Evolutionary conservation across 2,113 vertebrate species (phyloP).

Genomic region (Solea senegalensis): DNA sequence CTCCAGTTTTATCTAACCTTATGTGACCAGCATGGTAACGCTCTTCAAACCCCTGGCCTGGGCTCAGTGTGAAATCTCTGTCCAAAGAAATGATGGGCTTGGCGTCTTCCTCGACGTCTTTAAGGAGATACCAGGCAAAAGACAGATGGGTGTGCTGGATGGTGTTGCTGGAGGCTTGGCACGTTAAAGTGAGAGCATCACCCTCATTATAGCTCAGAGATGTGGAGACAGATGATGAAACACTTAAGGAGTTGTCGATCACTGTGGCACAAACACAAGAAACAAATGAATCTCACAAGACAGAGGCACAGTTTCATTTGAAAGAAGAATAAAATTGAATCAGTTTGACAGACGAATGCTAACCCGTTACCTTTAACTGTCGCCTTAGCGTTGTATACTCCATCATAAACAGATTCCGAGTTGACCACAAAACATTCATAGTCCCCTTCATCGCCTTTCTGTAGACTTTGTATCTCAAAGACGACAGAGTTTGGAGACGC

Average conservation of each 20-base stretch:
- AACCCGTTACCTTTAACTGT: constrained; percentile 81
- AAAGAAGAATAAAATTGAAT: neutral
- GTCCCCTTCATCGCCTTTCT: constrained; percentile 78
- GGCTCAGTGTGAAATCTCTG: constrained; percentile 82
- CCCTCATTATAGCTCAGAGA: constrained; percentile 75
- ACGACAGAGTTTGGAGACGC: constrained; percentile 64
- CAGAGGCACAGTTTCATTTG: neutral
- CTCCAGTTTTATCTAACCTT: constrained; percentile 82
- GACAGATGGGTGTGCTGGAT: constrained; percentile 91
- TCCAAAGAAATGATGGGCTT: constrained; percentile 84
- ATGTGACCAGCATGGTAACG: constrained; percentile 80
- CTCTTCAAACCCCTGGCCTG: constrained; percentile 78
- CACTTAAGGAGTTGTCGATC: constrained; percentile 86
- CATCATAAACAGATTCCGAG: constrained; percentile 58
- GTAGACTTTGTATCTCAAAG: constrained; percentile 77
- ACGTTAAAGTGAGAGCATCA: constrained; percentile 80
- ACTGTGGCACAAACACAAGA: constrained; percentile 74
- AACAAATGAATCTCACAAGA: constrained; percentile 6
- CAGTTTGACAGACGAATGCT: neutral
- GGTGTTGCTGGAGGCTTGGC: constrained; percentile 86
- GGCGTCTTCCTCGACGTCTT: neutral
- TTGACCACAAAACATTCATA: constrained; percentile 87
- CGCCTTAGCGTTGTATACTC: constrained; percentile 82
- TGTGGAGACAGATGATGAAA: constrained; percentile 66
- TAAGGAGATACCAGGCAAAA: constrained; percentile 84